phyloP scores from a whole-genome alignment of 1,140 invertebrate genomes.

The Cherax destructor region DNA sequence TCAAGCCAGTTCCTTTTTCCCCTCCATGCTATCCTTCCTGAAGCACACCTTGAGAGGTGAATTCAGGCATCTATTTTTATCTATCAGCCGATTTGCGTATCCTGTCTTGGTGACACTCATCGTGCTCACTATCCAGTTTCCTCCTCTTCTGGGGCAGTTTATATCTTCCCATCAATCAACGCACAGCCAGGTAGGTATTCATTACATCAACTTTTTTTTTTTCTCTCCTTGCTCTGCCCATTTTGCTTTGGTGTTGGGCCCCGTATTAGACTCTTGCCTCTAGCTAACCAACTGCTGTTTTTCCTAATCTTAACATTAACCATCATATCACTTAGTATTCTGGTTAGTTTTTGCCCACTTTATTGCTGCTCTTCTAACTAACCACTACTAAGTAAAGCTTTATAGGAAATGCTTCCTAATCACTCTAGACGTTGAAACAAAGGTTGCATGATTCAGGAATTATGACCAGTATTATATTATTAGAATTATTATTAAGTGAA shows the following conservation, averaged over 20 bases:
- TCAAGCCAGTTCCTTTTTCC: neutral
- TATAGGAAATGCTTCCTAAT: neutral
- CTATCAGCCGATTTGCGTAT: constrained; percentile 66
- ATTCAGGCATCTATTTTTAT: constrained; percentile 47
- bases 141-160: constrained; percentile 66
- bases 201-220: neutral
- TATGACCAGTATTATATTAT: no score
- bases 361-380: constrained; percentile 59
- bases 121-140: constrained; percentile 63
- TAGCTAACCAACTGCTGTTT: constrained; percentile 57
- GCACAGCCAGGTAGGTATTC: constrained; percentile 60
- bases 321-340: constrained; percentile 63
- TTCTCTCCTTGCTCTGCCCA: constrained; percentile 2
- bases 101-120: constrained; percentile 62
- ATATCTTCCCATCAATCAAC: constrained; percentile 62
- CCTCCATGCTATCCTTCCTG: neutral
- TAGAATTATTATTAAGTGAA: no score
- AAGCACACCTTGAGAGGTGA: constrained; percentile 12
- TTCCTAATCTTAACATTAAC: constrained; percentile 61
- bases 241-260: neutral
- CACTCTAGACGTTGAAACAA: neutral
- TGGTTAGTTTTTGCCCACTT: constrained; percentile 50
- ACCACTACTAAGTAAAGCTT: constrained; percentile 64
- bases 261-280: constrained; percentile 1
- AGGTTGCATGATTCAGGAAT: neutral